A percentile compares a stretch with the other conserved stretches of the same genome.
Conservation (phyloP, 2,113 vertebrate genomes). For the Planiliza haematocheilus region DNA sequence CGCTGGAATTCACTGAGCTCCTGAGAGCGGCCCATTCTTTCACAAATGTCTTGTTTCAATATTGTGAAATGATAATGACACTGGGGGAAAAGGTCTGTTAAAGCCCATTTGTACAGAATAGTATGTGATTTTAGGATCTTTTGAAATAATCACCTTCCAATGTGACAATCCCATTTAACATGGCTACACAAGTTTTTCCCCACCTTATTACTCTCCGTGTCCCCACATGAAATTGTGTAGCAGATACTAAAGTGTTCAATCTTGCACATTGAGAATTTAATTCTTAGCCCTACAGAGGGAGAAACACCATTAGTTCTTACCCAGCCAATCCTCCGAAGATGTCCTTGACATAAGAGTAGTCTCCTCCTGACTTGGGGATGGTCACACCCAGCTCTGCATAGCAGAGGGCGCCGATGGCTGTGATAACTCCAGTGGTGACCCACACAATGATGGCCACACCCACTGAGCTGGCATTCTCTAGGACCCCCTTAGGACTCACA, state of each 20-base stretch:
- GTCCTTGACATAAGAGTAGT: conserved; percentile 89
- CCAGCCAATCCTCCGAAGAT: conserved; percentile 89
- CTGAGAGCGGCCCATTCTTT: too few species aligned
- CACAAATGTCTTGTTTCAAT: too few species aligned
- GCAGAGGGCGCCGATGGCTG: conserved; percentile 87
- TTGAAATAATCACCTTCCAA: too few species aligned
- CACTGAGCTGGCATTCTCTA: conserved; percentile 87
- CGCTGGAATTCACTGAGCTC: too few species aligned
- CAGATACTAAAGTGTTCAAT: not conserved
- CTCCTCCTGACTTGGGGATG: conserved; percentile 90
- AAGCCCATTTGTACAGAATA: too few species aligned
- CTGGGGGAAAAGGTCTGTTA: too few species aligned
- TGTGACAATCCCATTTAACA: too few species aligned
- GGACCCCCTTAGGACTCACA: conserved; percentile 88
- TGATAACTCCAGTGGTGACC: conserved; percentile 85
- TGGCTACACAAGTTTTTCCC: too few species aligned
- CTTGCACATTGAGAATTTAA: not conserved
- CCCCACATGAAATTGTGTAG: not conserved
- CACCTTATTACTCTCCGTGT: too few species aligned
- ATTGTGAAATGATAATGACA: too few species aligned
- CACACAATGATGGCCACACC: conserved; percentile 87
- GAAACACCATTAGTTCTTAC: conserved; percentile 73
- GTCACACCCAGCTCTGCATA: conserved; percentile 90
- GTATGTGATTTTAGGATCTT: too few species aligned
- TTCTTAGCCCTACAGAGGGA: not conserved